Conservation (phyloP, 2,888 invertebrate genomes). For the Capitulum mitella region DNA sequence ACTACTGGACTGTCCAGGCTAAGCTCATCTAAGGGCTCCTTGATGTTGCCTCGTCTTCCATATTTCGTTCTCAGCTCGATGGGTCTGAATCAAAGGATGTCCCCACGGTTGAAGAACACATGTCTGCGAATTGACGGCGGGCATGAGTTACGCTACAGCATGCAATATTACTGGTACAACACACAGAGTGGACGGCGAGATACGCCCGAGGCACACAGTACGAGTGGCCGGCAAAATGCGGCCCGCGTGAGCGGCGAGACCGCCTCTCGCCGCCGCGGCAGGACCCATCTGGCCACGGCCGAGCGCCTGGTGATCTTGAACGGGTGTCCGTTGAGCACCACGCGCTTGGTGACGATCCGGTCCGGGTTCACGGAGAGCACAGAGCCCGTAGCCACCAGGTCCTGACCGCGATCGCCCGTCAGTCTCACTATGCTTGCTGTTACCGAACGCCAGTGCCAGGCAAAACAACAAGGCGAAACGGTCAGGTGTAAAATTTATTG, state of each 20-base stretch:
- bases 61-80: constrained; percentile 86
- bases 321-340: constrained; percentile 81
- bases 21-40: constrained; percentile 71
- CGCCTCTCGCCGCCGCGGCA: too few species aligned
- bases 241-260: too few species aligned
- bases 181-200: too few species aligned
- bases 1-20: not conserved
- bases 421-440: too few species aligned
- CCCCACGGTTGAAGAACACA: constrained; percentile 97
- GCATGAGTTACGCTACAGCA: too few species aligned
- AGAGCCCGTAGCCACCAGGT: constrained; percentile 79
- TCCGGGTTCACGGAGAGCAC: constrained; percentile 84
- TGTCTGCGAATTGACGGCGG: constrained; percentile 58
- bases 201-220: too few species aligned
- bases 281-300: not conserved
- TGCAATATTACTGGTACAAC: too few species aligned
- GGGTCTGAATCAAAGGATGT: constrained; percentile 91
- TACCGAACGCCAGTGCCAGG: too few species aligned
- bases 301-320: constrained; percentile 57
- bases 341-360: constrained; percentile 78
- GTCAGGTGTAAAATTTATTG: too few species aligned
- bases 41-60: constrained; percentile 90
- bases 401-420: too few species aligned
- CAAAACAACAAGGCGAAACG: too few species aligned
- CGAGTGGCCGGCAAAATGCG: too few species aligned